These are phyloP conservation scores for Ladona fulva DNA, from an alignment of 1,140 invertebrate species.

Conservation along the genomic window DNA sequence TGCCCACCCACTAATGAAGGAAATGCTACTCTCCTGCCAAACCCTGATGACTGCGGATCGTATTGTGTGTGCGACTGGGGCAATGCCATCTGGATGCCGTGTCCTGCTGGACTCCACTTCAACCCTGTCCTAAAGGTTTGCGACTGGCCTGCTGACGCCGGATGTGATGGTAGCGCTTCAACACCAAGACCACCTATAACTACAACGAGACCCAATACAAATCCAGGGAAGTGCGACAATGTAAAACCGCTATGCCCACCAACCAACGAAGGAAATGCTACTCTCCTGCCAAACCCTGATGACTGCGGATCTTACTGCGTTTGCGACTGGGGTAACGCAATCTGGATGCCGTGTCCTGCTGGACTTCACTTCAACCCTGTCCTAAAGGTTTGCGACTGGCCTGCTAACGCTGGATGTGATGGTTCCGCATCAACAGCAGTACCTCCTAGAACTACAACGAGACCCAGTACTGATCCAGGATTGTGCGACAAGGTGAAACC, in stretches of 20 bases:
- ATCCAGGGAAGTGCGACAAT: background rate
- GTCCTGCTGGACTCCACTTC: conserved; percentile 20
- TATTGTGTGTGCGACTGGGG: conserved; percentile 33
- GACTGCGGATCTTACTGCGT: conserved; percentile 25
- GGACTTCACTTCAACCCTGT: conserved; percentile 23
- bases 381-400: conserved; percentile 26
- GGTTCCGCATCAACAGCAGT: background rate
- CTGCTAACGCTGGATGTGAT: conserved; percentile 28
- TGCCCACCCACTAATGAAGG: background rate
- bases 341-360: conserved; percentile 17
- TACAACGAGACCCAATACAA: background rate
- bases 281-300: conserved; percentile 21
- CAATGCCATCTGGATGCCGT: conserved; percentile 23
- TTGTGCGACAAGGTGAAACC: background rate
- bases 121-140: conserved; percentile 26
- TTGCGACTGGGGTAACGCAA: conserved; percentile 23
- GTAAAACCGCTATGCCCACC: background rate
- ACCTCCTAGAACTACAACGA: background rate
- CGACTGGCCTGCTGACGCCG: conserved; percentile 24
- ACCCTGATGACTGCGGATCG: conserved; percentile 26
- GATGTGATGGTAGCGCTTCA: background rate
- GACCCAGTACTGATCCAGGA: too few species aligned
- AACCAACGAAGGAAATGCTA: background rate
- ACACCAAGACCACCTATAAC: too few species aligned
- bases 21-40: conserved; percentile 16